Evolutionary conservation across 2,888 invertebrate species (phyloP), one percentile per base, ranked within the genome.

Genomic region (Folsomia candida): DNA sequence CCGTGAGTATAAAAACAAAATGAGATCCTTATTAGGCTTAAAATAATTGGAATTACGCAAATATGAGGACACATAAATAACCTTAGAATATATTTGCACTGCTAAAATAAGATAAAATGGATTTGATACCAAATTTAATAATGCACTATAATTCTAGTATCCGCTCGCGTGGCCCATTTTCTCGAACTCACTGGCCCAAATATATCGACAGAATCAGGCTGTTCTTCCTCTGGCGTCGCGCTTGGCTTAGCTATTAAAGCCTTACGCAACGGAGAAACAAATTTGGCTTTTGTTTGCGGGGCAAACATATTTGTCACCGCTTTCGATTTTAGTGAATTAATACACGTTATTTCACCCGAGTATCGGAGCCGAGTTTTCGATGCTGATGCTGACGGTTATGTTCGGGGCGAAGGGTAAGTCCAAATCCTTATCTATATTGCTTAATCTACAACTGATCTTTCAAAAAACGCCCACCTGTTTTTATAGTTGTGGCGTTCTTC

Each of bases 401-500:
- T 51, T n/a, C 57, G 73, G 18, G 70, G 65, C 6, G 73, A 73
- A 28, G 73, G 73, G n/a, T n/a, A n/a, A n/a, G n/a, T n/a, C n/a
- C n/a, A n/a, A n/a, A n/a, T n/a, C n/a, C n/a, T n/a, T n/a, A n/a
- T n/a, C n/a, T n/a, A n/a, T n/a, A n/a, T n/a, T n/a, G n/a, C n/a
- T n/a, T n/a, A n/a, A n/a, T n/a, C n/a, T n/a, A n/a, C n/a, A n/a
- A n/a, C n/a, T n/a, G n/a, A n/a, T n/a, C n/a, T n/a, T n/a, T n/a
- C n/a, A n/a, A n/a, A n/a, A n/a, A n/a, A n/a, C n/a, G n/a, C n/a
- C n/a, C n/a, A n/a, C n/a, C n/a, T n/a, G n/a, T n/a, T n/a, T n/a
- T n/a, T n/a, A n/a, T n/a, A n/a, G n/a, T 22, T 51, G 51, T 58
- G 73, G 68, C 1, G 73, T 70, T 6, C 60, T 73, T 18, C 63